Evolutionary conservation across 1,140 invertebrate genomes (phyloP).

Genomic region (Odontomachus brunneus): DNA sequence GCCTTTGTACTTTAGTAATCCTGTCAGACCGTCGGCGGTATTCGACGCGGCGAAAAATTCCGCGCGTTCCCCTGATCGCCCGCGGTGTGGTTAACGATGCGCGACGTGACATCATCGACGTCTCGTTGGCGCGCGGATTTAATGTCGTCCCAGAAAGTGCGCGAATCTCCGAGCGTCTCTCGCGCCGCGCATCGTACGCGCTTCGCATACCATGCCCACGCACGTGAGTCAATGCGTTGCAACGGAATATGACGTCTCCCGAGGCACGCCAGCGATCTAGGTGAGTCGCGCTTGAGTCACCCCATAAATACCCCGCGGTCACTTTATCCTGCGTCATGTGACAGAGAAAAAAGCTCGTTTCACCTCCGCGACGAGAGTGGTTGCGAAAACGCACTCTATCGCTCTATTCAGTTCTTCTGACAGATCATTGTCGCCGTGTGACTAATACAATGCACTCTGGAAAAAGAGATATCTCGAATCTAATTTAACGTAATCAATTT

Average conservation of each 20-base stretch:
- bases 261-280: conserved; percentile 35
- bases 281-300: conserved; percentile 64
- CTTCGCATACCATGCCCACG: conserved; percentile 73
- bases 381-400: no score
- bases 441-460: no score
- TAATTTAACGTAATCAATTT: no score
- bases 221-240: conserved; percentile 75
- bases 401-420: no score
- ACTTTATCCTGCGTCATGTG: neutral
- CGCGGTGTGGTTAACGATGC: conserved; percentile 43
- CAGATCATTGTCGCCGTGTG: no score
- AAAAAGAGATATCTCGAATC: no score
- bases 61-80: conserved; percentile 24
- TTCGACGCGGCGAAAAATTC: neutral
- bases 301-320: neutral
- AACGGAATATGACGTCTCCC: conserved; percentile 60
- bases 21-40: neutral
- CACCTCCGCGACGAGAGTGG: no score
- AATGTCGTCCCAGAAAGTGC: conserved; percentile 67
- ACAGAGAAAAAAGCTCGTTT: neutral
- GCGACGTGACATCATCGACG: conserved; percentile 66
- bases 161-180: conserved; percentile 62
- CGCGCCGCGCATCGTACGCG: conserved; percentile 65
- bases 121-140: conserved; percentile 67
- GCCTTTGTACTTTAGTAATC: conserved; percentile 7